These are phyloP conservation scores for Chloebia gouldiae DNA, from an alignment of 2,113 vertebrate genomes.

Conservation along the genomic window DNA sequence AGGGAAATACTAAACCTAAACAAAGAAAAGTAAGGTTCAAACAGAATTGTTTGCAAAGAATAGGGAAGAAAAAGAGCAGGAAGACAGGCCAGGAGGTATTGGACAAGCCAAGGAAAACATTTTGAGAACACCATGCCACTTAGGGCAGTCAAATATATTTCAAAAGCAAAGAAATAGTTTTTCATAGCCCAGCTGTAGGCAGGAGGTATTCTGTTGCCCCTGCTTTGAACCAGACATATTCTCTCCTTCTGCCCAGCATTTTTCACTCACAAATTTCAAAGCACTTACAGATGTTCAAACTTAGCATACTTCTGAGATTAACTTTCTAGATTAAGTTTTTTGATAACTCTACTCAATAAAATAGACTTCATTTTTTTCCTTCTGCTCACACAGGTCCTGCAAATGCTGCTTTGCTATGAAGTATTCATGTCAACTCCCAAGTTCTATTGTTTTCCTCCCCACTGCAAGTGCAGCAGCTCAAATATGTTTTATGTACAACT, in stretches of 20 bases:
- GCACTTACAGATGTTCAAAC: slow-evolving; percentile 30
- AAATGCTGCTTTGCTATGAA: slow-evolving; percentile 7
- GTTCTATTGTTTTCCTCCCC: background rate
- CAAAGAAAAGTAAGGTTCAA: slow-evolving; percentile 18
- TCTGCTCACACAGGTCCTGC: background rate
- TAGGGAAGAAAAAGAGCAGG: slow-evolving; percentile 6
- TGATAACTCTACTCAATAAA: slow-evolving; percentile 8
- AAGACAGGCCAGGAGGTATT: background rate
- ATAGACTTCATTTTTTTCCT: background rate
- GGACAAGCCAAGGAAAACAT: slow-evolving; percentile 51
- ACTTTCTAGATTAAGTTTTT: background rate
- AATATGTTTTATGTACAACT: background rate
- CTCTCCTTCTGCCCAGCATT: slow-evolving; percentile 4
- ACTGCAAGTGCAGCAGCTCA: background rate
- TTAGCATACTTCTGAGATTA: background rate
- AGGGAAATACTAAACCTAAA: slow-evolving; percentile 48
- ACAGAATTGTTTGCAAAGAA: slow-evolving; percentile 14
- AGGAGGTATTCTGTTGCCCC: slow-evolving; percentile 15
- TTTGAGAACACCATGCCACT: slow-evolving; percentile 15
- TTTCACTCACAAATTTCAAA: slow-evolving; percentile 44
- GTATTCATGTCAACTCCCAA: background rate
- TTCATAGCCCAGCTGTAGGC: background rate
- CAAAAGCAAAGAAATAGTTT: slow-evolving; percentile 23
- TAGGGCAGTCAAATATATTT: slow-evolving; percentile 27
- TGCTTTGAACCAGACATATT: slow-evolving; percentile 39